phyloP scores from a whole-genome alignment of 1,140 invertebrate genomes.

The Bilobella aurantiaca region DNA sequence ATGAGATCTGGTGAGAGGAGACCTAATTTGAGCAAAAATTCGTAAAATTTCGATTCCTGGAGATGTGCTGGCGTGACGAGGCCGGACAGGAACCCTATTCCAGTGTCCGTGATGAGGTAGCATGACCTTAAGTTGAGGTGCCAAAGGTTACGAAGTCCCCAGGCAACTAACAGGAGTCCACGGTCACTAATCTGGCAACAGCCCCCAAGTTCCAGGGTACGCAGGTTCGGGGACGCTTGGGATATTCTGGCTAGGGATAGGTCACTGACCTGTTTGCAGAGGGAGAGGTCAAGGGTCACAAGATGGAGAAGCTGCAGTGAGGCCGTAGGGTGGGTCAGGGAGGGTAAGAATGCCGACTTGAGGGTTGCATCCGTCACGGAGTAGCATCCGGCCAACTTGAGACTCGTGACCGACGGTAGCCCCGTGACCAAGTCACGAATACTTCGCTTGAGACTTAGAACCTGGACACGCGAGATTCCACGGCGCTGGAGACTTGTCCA shows the following conservation, averaged over 20 bases:
- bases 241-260: slow-evolving; percentile 49
- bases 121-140: slow-evolving; percentile 78
- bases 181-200: slow-evolving; percentile 77
- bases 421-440: slow-evolving; percentile 74
- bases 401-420: slow-evolving; percentile 67
- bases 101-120: slow-evolving; percentile 79
- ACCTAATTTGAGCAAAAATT: slow-evolving; percentile 15
- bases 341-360: slow-evolving; percentile 53
- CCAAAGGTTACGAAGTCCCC: slow-evolving; percentile 70
- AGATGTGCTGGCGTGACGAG: slow-evolving; percentile 49
- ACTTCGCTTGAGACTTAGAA: slow-evolving; percentile 71
- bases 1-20: slow-evolving; percentile 9
- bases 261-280: slow-evolving; percentile 91
- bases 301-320: slow-evolving; percentile 39
- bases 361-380: slow-evolving; percentile 77
- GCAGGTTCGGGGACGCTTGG: slow-evolving; percentile 55
- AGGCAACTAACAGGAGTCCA: slow-evolving; percentile 70
- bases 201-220: slow-evolving; percentile 76
- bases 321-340: not conserved
- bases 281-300: slow-evolving; percentile 69
- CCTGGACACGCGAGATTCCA: slow-evolving; percentile 77
- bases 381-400: slow-evolving; percentile 86
- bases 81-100: slow-evolving; percentile 74
- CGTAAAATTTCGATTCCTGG: slow-evolving; percentile 38
- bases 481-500: slow-evolving; percentile 74